phyloP scores from a whole-genome alignment of 2,113 vertebrate species.

The Coptodon bakossiorum region DNA sequence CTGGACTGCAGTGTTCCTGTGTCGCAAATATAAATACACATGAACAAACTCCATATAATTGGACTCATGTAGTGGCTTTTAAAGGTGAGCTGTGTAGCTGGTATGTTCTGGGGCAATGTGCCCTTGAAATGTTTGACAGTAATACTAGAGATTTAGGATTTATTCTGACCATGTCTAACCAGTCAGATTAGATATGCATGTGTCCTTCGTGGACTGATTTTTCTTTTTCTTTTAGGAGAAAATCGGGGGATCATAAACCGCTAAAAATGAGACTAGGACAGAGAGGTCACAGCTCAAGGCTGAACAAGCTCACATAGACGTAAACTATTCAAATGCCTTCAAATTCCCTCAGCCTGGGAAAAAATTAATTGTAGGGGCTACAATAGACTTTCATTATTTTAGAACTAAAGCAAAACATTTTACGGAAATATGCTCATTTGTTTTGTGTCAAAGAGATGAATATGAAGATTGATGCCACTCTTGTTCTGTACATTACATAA shows the following conservation, averaged over 20 bases:
- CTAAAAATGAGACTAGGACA: not conserved
- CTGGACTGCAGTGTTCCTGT: constrained; percentile 89
- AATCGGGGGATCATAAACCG: not conserved
- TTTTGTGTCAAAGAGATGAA: not conserved
- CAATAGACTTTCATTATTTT: not conserved
- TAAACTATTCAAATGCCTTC: not conserved
- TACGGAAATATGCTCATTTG: not conserved
- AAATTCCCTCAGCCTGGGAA: constrained; percentile 46
- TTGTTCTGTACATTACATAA: not conserved
- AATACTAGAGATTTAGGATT: not conserved
- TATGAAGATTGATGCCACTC: not conserved
- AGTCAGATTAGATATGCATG: not conserved
- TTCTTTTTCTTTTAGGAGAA: not conserved
- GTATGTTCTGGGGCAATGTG: not conserved
- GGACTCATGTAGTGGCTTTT: not conserved
- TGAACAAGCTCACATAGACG: constrained; percentile 3
- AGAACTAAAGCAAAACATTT: not conserved
- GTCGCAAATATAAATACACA: constrained; percentile 19
- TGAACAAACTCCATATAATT: not conserved
- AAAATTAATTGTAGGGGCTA: not conserved
- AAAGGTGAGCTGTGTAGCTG: not conserved
- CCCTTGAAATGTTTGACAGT: not conserved
- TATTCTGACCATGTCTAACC: not conserved
- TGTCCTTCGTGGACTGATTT: not conserved
- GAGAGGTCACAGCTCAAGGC: constrained; percentile 22